Percentiles rank a stretch among this genome's conserved stretches.
Evolutionary conservation across 2,888 invertebrate genomes (phyloP).

Genomic region (Acleris emargana): DNA sequence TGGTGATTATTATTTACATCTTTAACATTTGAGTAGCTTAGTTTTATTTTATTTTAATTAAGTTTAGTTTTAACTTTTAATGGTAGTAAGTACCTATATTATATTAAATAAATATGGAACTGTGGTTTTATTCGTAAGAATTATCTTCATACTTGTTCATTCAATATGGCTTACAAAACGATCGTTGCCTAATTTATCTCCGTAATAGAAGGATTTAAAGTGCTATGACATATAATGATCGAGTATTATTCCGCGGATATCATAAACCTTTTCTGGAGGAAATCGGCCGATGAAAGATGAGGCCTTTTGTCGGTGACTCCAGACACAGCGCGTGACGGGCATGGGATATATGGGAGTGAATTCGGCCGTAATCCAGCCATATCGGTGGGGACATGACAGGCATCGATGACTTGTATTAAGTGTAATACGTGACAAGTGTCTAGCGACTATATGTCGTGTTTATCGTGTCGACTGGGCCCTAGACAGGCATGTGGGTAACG

Average conservation of each 20-base stretch:
- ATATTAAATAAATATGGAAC: no score
- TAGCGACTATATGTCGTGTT: constrained; percentile 14
- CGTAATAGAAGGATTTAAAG: constrained; percentile 34
- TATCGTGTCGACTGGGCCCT: constrained; percentile 6
- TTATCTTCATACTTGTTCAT: no score
- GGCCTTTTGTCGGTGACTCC: constrained; percentile 60
- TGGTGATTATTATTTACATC: no score
- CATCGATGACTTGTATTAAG: constrained; percentile 41
- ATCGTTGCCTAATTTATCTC: constrained; percentile 26
- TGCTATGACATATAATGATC: constrained; percentile 50
- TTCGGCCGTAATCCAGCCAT: constrained; percentile 53
- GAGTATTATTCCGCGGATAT: constrained; percentile 59
- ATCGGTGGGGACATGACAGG: constrained; percentile 52
- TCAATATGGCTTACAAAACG: no score
- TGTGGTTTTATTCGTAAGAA: no score
- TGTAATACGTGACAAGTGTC: constrained; percentile 24
- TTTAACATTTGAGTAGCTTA: no score
- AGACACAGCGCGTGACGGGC: constrained; percentile 65
- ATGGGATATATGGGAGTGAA: constrained; percentile 52
- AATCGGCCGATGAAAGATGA: constrained; percentile 65
- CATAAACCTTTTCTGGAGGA: constrained; percentile 62
- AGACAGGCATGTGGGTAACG: no score
- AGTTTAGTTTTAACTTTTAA: no score
- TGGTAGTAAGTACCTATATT: no score
- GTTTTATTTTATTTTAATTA: no score